A percentile compares a stretch with the other conserved stretches of the same genome.
Evolutionary conservation across 2,113 vertebrate species (phyloP).

Genomic region (Pteronura brasiliensis): DNA sequence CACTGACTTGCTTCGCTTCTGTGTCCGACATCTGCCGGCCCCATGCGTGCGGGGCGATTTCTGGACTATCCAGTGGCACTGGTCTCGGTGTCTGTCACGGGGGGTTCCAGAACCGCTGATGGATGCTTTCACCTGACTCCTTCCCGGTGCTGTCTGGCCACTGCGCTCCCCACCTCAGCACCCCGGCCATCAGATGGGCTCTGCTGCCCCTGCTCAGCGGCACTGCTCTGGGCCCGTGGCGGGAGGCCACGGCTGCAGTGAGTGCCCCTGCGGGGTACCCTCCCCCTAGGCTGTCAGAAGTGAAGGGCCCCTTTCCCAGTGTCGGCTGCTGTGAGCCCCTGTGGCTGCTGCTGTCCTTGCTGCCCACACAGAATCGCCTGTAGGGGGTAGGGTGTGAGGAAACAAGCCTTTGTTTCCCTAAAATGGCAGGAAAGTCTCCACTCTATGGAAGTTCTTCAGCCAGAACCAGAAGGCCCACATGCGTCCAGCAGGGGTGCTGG

Average conservation of each 20-base stretch:
- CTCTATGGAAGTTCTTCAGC: not conserved
- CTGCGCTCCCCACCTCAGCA: too few species aligned
- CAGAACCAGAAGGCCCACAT: not conserved
- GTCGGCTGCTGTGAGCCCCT: not conserved
- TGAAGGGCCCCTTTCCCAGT: not conserved
- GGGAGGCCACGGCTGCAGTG: not conserved
- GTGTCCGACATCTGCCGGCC: not conserved
- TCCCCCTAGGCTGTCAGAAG: not conserved
- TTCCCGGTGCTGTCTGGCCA: not conserved
- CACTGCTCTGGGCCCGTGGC: fast-evolving
- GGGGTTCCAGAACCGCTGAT: not conserved
- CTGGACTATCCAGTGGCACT: not conserved
- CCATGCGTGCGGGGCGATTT: not conserved
- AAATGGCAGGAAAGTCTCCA: not conserved
- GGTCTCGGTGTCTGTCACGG: not conserved
- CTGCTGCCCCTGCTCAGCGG: not conserved
- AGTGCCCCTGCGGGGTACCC: not conserved
- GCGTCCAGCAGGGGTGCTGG: too few species aligned
- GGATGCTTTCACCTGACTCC: not conserved
- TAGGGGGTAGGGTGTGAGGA: not conserved
- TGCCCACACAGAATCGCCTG: not conserved
- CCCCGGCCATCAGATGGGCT: too few species aligned
- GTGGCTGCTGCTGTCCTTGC: not conserved
- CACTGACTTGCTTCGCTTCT: not conserved
- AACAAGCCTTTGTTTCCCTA: not conserved